These are phyloP conservation scores for Actias luna DNA, from an alignment of 2,888 invertebrate genomes.

Conservation along the genomic window DNA sequence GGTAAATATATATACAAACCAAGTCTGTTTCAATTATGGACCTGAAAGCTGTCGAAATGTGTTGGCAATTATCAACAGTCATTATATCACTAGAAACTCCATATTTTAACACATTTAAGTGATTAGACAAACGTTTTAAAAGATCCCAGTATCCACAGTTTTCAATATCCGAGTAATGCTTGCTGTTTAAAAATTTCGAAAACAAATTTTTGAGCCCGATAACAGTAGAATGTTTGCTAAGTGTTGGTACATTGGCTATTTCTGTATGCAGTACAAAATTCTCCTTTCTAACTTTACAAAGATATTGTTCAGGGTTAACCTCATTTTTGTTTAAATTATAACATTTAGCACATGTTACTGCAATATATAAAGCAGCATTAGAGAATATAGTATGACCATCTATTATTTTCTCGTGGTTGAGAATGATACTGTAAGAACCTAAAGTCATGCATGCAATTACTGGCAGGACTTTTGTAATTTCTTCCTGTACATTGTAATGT, in stretches of 20 bases:
- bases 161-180: constrained; percentile 51
- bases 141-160: constrained; percentile 55
- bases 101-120: constrained; percentile 64
- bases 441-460: constrained; percentile 62
- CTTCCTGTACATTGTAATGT: constrained; percentile 48
- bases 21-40: constrained; percentile 42
- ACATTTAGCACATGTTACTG: constrained; percentile 60
- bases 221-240: constrained; percentile 44
- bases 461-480: constrained; percentile 48
- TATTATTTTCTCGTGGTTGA: constrained; percentile 31
- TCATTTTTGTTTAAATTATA: constrained; percentile 36
- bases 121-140: constrained; percentile 53
- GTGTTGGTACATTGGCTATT: constrained; percentile 33
- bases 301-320: constrained; percentile 27
- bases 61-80: constrained; percentile 49
- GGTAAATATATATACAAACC: constrained; percentile 33
- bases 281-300: constrained; percentile 31
- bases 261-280: constrained; percentile 43
- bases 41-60: constrained; percentile 55
- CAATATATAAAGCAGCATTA: constrained; percentile 43
- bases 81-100: constrained; percentile 51
- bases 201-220: constrained; percentile 53
- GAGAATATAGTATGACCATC: constrained; percentile 51
- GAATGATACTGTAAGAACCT: constrained; percentile 44
- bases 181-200: constrained; percentile 63